Evolutionary conservation across 2,113 vertebrate genomes (phyloP).

Genomic region (Ornithorhynchus anatinus): DNA sequence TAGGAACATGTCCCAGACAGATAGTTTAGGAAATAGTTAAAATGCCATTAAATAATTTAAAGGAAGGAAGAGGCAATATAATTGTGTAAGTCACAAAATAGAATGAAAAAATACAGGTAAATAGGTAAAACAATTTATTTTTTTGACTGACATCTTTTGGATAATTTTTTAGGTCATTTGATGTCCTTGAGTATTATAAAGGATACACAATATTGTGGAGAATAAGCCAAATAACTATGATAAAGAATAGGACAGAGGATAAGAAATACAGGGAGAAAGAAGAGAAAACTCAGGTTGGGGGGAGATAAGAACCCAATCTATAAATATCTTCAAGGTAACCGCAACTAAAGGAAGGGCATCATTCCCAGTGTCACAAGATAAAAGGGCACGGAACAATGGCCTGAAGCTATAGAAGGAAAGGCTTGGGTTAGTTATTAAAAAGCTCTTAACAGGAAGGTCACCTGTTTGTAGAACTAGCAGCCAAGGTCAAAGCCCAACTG

Average conservation of each 20-base stretch:
- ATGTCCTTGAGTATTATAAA: not conserved
- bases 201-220: not conserved
- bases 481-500: constrained; percentile 1
- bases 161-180: not conserved
- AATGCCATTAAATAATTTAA: no score
- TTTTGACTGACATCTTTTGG: not conserved
- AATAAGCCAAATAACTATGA: constrained; percentile 14
- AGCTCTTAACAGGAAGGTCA: constrained; percentile 53
- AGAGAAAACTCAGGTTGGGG: constrained; percentile 18
- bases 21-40: no score
- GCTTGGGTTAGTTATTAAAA: constrained; percentile 50
- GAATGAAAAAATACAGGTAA: not conserved
- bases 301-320: constrained; percentile 23
- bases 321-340: constrained; percentile 56
- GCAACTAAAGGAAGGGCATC: constrained; percentile 55
- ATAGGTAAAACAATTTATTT: not conserved
- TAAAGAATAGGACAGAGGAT: constrained; percentile 6
- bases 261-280: constrained; percentile 22
- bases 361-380: constrained; percentile 45
- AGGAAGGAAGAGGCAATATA: not conserved
- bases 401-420: constrained; percentile 46
- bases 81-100: not conserved
- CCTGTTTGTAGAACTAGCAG: constrained; percentile 29
- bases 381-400: constrained; percentile 35
- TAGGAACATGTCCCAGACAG: no score